Base-by-base conservation (phyloP, 2,888 invertebrate genomes). In the Carterocephalus palaemon region DNA sequence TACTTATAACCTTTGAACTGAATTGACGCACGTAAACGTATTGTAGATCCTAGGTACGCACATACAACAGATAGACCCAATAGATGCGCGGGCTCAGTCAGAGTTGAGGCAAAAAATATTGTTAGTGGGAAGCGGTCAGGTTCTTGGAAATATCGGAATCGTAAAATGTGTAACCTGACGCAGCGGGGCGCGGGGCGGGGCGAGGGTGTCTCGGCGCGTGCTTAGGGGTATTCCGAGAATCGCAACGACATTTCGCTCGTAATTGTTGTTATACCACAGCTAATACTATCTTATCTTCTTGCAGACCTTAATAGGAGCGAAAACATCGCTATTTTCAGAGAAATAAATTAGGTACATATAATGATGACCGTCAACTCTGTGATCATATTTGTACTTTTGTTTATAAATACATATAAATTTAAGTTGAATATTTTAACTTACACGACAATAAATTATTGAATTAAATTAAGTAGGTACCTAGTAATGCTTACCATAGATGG, bases 181-280 rank as follows among this genome's bases (percentile, higher is more conserved):
- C 61, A 60, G 56, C 55, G 64, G 54, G 57, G 49, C 51, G 56
- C 53, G 56, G 56, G 51, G 54, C 46, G 57, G 54, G 2, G 34
- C 23, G 20, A 12, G 34, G 48, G 52, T 39, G 33, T 45, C 46
- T 34, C 56, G 71, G 71, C 75, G 75, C 76, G 75, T 79, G 75
- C 76, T 70, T 62, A 64, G 66, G 70, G 66, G 67, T 75, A 70
- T 83, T 82, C 82, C 68, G 57, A 72, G 82, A 82, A 83, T 64
- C 59, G 58, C 63, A 67, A 64, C 65, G 64, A 41, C 29, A 38
- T 19, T 37, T 45, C 17, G 36, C 36, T 36, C 19, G 17, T 32
- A 40, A 8, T 19, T 42, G 9, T 28, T 41, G 5, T n/a, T 32
- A 31, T 19, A 13, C 32, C 32, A 24, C 24, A 29, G n/a, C n/a